Conservation (phyloP, 1,140 invertebrate species). For the Drosophila repleta region DNA sequence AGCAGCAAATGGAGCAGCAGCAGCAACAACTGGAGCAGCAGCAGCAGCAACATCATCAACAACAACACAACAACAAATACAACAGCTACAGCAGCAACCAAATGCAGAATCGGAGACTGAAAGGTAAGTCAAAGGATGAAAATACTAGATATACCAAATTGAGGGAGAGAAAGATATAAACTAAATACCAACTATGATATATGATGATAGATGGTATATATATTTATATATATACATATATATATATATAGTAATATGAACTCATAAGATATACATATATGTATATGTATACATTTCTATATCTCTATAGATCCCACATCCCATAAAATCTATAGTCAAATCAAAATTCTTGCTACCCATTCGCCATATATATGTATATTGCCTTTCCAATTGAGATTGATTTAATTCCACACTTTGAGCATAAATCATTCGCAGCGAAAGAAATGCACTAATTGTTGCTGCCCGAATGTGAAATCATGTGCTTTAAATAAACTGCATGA, state of each 20-base stretch:
- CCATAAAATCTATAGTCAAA: no score
- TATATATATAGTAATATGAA: no score
- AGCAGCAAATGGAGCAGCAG: slow-evolving; percentile 36
- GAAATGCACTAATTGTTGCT: slow-evolving; percentile 10
- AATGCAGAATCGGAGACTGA: slow-evolving; percentile 83
- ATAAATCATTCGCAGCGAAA: not conserved
- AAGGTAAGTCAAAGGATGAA: slow-evolving; percentile 68
- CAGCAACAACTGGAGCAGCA: slow-evolving; percentile 22
- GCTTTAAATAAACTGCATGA: slow-evolving; percentile 44
- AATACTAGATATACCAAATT: not conserved
- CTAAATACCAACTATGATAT: no score
- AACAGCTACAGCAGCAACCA: slow-evolving; percentile 77
- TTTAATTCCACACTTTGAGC: not conserved
- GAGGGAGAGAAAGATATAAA: no score
- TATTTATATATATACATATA: not conserved
- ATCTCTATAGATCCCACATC: no score
- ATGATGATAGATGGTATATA: not conserved
- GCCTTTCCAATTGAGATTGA: not conserved
- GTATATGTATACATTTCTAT: no score
- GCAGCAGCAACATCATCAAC: slow-evolving; percentile 54
- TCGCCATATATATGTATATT: no score
- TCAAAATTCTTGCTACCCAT: not conserved
- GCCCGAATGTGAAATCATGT: slow-evolving; percentile 25
- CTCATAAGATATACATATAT: no score
- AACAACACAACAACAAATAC: slow-evolving; percentile 64